Evolutionary conservation across 2,797 vertebrate species (phyloP).

Genomic region (Orestias chungarensis): DNA sequence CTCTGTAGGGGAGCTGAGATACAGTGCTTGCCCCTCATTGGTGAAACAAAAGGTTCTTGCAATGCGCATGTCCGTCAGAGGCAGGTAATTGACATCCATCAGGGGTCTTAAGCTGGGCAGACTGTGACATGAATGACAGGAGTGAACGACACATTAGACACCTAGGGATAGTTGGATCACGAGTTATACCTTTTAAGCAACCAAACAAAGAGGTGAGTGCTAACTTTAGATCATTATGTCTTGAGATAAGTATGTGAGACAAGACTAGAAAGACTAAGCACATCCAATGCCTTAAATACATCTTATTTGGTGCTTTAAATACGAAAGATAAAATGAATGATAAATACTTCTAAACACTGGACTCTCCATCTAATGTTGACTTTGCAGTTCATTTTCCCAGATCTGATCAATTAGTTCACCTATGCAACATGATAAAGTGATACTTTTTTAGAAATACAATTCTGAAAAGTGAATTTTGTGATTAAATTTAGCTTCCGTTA

Average conservation of each 20-base stretch:
- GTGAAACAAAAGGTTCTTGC: constrained; percentile 98
- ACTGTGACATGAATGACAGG: constrained; percentile 71
- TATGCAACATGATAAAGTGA: neutral
- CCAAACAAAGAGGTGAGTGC: neutral
- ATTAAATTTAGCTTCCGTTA: neutral
- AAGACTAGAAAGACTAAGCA: neutral
- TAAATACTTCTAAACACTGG: neutral
- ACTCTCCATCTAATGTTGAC: neutral
- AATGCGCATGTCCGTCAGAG: constrained; percentile 96
- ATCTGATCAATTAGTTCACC: neutral
- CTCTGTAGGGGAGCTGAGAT: constrained; percentile 97
- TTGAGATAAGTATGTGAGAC: neutral
- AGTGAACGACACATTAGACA: constrained; percentile 19
- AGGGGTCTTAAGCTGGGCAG: constrained; percentile 95
- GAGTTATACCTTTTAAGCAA: neutral
- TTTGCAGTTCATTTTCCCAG: neutral
- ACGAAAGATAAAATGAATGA: neutral
- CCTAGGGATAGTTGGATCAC: neutral
- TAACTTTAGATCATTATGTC: constrained; percentile 5
- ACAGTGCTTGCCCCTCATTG: constrained; percentile 93
- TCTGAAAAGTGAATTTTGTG: neutral
- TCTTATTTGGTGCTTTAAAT: neutral
- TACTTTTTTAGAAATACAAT: too few relatives aligned
- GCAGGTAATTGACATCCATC: constrained; percentile 95
- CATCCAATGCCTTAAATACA: constrained; percentile 1